Evolutionary conservation across 2,888 invertebrate genomes (phyloP), one percentile per base, ranked within the genome.

Genomic region (Gastrophysa polygoni): DNA sequence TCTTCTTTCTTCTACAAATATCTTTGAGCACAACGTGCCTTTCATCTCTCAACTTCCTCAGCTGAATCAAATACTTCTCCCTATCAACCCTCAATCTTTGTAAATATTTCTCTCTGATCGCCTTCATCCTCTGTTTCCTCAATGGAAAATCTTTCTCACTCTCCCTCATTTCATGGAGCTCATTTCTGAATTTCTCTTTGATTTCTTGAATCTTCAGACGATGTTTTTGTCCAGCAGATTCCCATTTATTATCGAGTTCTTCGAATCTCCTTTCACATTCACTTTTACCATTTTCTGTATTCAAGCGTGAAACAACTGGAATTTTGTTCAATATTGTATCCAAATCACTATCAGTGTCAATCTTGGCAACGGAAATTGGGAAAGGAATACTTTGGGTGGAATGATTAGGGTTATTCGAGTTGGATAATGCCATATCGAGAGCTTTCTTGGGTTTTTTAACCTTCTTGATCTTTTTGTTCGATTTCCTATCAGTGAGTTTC

Each of bases 241-340:
- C 63, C 61, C 75, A 70, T 64, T 68, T 67, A 21, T 49, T 66
- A 32, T 75, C 72, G 5, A 77, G 66, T 43, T 75, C 73, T 49
- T 74, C 73, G 50, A 75, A 74, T 64, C 71, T 66, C 32, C 70
- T 66, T 63, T 74, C 72, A 34, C 73, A 75, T 55, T 75, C 74
- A 44, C 72, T 75, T 61, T 73, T 73, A 7, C 74, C 73, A 49
- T 72, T 72, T 63, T 75, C 34, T n/a, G n/a, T 8, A 16, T 55
- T 48, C 6, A 16, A 11, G 14, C 17, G 24, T 20, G n/a, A 7
- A 21, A 14, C 44, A 14, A 29, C 17, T 52, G 16, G 51, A 6
- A 7, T 38, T 6, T 21, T 43, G 7, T 10, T 29, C 29, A 3
- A 38, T n/a, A 14, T 4, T 38, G 6, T 14, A 14, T 38, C 38